These are phyloP conservation scores for Lanius ludovicianus DNA, from an alignment of 2,113 vertebrate species.

Conservation along the genomic window DNA sequence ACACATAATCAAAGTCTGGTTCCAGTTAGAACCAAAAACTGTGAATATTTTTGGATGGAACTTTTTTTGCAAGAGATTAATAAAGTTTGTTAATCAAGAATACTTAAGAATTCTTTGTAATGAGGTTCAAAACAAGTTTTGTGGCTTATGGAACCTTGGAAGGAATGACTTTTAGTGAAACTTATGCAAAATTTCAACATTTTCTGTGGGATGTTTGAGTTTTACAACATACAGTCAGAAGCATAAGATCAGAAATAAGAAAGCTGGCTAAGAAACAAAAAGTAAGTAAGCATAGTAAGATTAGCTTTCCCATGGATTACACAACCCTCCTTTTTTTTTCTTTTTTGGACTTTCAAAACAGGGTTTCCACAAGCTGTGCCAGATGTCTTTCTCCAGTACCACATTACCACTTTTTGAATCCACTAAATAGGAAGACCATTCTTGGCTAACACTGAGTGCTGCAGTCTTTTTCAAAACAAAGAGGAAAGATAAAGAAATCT, in stretches of 20 bases:
- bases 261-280: constrained; percentile 33
- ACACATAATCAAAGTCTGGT: background rate
- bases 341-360: background rate
- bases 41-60: background rate
- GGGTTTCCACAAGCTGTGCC: constrained; percentile 24
- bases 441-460: background rate
- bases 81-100: background rate
- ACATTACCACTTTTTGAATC: background rate
- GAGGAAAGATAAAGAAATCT: background rate
- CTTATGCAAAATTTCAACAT: constrained; percentile 16
- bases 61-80: background rate
- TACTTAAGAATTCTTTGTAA: background rate
- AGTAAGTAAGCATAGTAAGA: background rate
- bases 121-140: background rate
- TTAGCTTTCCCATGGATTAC: constrained; percentile 23
- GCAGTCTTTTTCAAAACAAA: background rate
- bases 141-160: background rate
- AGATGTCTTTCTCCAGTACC: background rate
- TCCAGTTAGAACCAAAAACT: background rate
- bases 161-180: background rate
- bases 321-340: background rate
- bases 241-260: background rate
- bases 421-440: background rate
- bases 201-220: background rate
- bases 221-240: constrained; percentile 19